Evolutionary conservation across 1,140 invertebrate genomes (phyloP), one percentile per base, ranked within the genome.

Genomic region (Lepeophtheirus salmonis): DNA sequence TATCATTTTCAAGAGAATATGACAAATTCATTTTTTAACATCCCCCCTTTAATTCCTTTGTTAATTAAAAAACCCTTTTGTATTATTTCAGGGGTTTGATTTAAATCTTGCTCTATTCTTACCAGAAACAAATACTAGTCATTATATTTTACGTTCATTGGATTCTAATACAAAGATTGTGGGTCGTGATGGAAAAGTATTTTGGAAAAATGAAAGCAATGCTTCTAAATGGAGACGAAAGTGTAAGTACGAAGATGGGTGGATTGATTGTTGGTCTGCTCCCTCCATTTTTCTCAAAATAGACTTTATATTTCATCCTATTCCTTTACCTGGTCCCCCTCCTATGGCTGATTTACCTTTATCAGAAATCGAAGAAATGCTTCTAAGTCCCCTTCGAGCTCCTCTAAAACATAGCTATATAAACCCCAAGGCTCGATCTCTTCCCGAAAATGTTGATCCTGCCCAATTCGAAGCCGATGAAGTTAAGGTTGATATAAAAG

Each of bases 201-300:
- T 53, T 51, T 78, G 64, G 54, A 69, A 66, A 56, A 57, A 20
- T 67, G 66, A 24, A 65, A 64, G 22, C 3, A n/a, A 26, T 4
- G 23, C 23, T 17, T 26, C 22, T 16, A 17, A 25, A 3, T 57
- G 55, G 55, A 13, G 55, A 18, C n/a, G 22, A 6, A 17, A 26
- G 23, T 24, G 20, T 26, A 63, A 53, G 13, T 62, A 52, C 50
- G 59, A 16, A 67, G 75, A 78, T 65, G 88, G 89, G 1, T 97
- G 92, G 92, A 79, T 94, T 1, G 89, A 94, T 68, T 95, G 90
- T 69, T 94, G 89, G 89, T 84, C 83, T 13, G 89, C 94, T 2
- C 88, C 89, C 0, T 92, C 94, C 61, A 83, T 91, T 18, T 86
- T 88, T 2, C 73, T 96, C 14, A 89, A 84, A 66, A 88, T 96